These are phyloP conservation scores for Vultur gryphus DNA, from an alignment of 2,797 vertebrate genomes.

Conservation along the genomic window DNA sequence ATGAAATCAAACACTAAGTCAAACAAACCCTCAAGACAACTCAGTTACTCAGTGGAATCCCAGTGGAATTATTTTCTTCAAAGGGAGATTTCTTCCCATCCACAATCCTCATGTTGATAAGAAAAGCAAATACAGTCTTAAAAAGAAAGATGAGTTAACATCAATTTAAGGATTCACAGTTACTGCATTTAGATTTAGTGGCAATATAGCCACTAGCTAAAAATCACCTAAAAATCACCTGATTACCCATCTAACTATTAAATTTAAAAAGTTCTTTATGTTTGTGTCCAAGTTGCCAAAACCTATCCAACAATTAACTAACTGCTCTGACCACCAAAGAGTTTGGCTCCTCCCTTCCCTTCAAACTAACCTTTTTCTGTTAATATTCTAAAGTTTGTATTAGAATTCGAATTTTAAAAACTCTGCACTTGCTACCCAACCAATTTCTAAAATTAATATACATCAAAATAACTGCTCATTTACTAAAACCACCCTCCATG, in stretches of 20 bases:
- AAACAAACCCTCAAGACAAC: not conserved
- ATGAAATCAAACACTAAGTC: not conserved
- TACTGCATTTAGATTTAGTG: not conserved
- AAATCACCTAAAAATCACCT: not conserved
- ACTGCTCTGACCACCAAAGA: not conserved
- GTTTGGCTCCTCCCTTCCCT: not conserved
- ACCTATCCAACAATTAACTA: not conserved
- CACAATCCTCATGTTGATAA: not conserved
- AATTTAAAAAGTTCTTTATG: not conserved
- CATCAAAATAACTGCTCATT: not conserved
- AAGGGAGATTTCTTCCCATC: not conserved
- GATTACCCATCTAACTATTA: not conserved
- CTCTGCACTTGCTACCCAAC: not conserved
- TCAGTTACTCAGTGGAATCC: not conserved
- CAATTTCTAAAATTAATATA: not conserved
- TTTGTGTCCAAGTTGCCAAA: not conserved
- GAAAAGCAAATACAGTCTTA: conserved; percentile 5
- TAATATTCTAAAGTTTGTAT: not conserved
- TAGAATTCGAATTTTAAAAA: not conserved
- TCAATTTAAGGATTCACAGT: not conserved
- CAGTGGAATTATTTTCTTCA: not conserved
- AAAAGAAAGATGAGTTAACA: not conserved
- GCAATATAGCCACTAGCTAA: not conserved
- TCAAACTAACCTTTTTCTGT: not conserved
- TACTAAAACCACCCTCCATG: not conserved